Evolutionary conservation across 2,113 vertebrate genomes (phyloP).

Genomic region (Lichenostomus cassidix): DNA sequence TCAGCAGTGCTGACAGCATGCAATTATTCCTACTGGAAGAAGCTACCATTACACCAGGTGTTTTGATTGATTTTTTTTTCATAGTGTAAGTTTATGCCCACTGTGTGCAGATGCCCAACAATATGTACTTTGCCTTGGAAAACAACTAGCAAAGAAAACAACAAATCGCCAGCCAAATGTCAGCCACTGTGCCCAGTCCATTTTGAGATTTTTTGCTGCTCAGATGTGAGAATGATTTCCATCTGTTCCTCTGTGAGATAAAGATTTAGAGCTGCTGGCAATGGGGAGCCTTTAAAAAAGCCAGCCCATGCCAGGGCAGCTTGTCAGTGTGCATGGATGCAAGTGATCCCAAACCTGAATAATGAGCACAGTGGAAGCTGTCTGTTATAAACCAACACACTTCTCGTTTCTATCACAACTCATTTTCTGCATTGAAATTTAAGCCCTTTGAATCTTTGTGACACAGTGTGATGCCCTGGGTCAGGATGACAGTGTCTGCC

Average conservation of each 20-base stretch:
- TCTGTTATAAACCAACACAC: neutral
- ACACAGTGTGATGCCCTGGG: neutral
- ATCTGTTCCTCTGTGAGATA: slow-evolving; percentile 31
- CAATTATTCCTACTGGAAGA: neutral
- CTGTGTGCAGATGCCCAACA: slow-evolving; percentile 23
- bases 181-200: neutral
- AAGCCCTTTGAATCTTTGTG: neutral
- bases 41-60: neutral
- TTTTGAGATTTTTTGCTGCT: slow-evolving; percentile 39
- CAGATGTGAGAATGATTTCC: slow-evolving; percentile 52
- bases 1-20: neutral
- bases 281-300: neutral
- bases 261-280: slow-evolving; percentile 5
- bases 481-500: neutral
- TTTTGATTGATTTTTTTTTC: neutral
- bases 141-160: slow-evolving; percentile 15
- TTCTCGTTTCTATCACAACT: neutral
- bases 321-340: neutral
- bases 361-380: neutral
- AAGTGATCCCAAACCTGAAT: neutral
- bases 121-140: slow-evolving; percentile 42
- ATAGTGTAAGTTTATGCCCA: neutral
- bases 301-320: neutral
- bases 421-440: neutral
- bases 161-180: slow-evolving; percentile 34